Percentiles rank a stretch among this genome's conserved stretches.
phyloP scores from a whole-genome alignment of 2,113 vertebrate species.

The Lasiurus borealis region DNA sequence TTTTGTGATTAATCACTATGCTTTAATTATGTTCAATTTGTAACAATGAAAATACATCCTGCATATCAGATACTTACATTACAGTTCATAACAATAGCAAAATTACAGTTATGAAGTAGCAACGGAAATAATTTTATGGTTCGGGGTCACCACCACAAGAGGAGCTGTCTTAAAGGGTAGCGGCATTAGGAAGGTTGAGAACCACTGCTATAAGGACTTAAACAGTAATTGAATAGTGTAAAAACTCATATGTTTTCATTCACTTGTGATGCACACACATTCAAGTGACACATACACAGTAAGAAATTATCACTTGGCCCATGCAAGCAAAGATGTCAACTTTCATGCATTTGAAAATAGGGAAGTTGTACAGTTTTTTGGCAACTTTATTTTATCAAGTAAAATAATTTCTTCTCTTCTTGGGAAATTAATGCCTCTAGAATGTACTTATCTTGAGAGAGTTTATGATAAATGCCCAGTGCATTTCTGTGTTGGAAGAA shows the following conservation, averaged over 20 bases:
- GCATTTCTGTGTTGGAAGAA: background rate
- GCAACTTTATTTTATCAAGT: background rate
- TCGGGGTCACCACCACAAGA: no score
- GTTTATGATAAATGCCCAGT: background rate
- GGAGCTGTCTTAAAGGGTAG: no score
- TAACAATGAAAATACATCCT: no score
- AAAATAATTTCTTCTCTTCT: background rate
- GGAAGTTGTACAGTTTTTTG: background rate
- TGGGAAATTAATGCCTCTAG: background rate
- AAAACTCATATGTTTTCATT: background rate
- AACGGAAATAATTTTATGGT: no score
- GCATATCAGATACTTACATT: no score
- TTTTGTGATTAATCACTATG: no score
- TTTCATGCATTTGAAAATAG: background rate
- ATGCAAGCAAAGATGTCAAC: background rate
- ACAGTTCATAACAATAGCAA: no score
- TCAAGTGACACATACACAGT: background rate
- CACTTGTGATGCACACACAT: background rate
- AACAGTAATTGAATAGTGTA: conserved; percentile 15
- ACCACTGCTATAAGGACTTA: background rate
- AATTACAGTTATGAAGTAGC: no score
- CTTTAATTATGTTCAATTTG: no score
- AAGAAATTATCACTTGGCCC: background rate
- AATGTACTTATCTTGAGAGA: background rate
- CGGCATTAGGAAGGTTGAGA: no score